Conservation (phyloP, 2,113 vertebrate genomes). For the Elanoides forficatus region DNA sequence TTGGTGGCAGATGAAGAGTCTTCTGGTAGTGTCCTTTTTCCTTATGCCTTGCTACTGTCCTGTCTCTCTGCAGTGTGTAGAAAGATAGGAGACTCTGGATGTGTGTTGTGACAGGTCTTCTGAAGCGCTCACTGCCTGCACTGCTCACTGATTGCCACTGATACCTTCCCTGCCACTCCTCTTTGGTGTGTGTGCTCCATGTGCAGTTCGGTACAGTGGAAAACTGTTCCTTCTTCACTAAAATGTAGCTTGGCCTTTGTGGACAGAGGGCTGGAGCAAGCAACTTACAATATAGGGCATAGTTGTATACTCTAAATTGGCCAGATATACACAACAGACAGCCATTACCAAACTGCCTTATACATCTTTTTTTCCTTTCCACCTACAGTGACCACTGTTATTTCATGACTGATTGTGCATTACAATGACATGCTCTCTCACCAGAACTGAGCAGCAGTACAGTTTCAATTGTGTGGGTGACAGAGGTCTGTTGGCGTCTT, state of each 20-base stretch:
- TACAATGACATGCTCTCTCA: not conserved
- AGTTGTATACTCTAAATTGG: not conserved
- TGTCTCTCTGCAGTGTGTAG: not conserved
- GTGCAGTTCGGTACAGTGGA: not conserved
- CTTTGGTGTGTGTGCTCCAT: not conserved
- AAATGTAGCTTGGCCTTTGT: not conserved
- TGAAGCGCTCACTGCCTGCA: not conserved
- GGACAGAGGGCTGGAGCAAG: not conserved
- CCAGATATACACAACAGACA: not conserved
- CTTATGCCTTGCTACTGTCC: not conserved
- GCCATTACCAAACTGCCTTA: not conserved
- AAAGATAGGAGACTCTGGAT: not conserved
- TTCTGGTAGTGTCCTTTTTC: not conserved
- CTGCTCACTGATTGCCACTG: not conserved
- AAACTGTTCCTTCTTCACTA: not conserved
- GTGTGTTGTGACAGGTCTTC: not conserved
- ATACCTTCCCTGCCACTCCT: not conserved
- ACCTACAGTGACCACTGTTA: not conserved
- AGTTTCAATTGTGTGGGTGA: not conserved
- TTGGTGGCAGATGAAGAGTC: not conserved
- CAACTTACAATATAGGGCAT: not conserved
- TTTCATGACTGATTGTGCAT: not conserved
- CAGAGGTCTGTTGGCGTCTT: not conserved
- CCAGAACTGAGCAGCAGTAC: not conserved
- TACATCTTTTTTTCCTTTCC: not conserved